Base-by-base conservation (phyloP, 2,888 invertebrate species). In the Troides aeacus region DNA sequence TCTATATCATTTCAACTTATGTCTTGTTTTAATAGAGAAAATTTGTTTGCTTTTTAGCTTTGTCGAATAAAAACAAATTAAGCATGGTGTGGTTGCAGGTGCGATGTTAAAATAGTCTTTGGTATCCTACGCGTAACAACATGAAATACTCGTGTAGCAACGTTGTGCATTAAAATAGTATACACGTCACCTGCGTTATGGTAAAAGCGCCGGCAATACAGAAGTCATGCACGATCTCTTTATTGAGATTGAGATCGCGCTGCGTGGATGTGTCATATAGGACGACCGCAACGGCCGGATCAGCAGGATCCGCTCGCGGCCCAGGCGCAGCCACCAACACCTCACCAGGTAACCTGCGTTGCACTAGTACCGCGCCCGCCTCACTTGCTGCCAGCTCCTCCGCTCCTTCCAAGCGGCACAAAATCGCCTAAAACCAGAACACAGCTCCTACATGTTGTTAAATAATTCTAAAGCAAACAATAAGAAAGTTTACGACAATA, bases 361-460 rank as follows among this genome's bases (percentile, higher is more conserved):
- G 70, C 95, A 82, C 72, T 87, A 87, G 69, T 82, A 82, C 77
- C 78, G 82, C 81, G 77, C 89, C 87, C 70, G 75, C 75, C 74
- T 78, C 77, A 78, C 84, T 83, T 64, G 85, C 87, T 73, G 89
- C 88, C 74, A 92, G 79, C 83, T 95, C 95, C 84, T 96, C 96
- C 63, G 96, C 87, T 5, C 96, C 96, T 64, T 93, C 94, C 78
- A 97, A 85, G 23, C 94, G 94, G 74, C 96, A 93, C 73, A 95
- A 93, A 71, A 96, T 93, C 36, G 95, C 96, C 94, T 95, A 75
- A 57, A 78, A 42, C 30, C 24, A 30, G 4, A 15, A 66, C 64
- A 62, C 66, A 50, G 50, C 17, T 12, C 50, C 3, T 15, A 50
- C 18, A 17, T 17, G 15, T 50, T 15, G 39, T 39, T 39, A 39